A percentile compares a stretch with the other conserved stretches of the same genome.
These are phyloP conservation scores for Agrochola lota DNA, from an alignment of 2,888 invertebrate genomes.

Conservation along the genomic window DNA sequence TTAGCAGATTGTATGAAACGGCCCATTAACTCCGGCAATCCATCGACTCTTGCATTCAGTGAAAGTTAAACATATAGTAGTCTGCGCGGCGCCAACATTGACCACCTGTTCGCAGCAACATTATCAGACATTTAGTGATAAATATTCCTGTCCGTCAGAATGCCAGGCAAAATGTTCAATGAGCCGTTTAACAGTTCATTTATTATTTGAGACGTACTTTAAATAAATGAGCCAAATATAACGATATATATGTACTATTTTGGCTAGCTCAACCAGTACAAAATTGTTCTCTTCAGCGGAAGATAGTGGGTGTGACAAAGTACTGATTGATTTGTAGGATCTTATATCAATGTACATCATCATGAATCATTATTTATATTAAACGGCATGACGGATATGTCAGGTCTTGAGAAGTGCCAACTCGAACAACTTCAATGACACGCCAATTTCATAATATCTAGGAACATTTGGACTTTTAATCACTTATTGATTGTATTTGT, in stretches of 20 bases:
- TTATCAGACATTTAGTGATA: constrained; percentile 13
- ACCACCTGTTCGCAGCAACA: background rate
- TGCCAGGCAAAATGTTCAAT: constrained; percentile 9
- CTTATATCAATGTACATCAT: constrained; percentile 19
- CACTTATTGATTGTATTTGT: background rate
- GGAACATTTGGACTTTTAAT: constrained; percentile 5
- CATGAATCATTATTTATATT: constrained; percentile 21
- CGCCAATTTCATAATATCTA: background rate
- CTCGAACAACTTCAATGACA: constrained; percentile 1
- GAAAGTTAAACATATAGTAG: background rate
- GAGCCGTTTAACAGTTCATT: constrained; percentile 15
- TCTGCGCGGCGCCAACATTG: background rate
- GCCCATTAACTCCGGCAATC: background rate
- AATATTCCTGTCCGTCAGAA: constrained; percentile 9
- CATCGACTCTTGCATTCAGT: background rate
- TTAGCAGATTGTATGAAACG: background rate
- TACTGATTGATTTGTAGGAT: constrained; percentile 42
- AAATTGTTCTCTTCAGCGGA: constrained; percentile 17
- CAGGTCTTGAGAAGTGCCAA: constrained; percentile 44
- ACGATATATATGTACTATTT: background rate
- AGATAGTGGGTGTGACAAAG: constrained; percentile 25
- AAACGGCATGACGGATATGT: constrained; percentile 17
- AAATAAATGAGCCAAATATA: constrained; percentile 16
- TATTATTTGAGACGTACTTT: constrained; percentile 6
- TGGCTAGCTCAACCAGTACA: constrained; percentile 3